Conservation (phyloP, 2,113 vertebrate species). For the Etia nguti region DNA sequence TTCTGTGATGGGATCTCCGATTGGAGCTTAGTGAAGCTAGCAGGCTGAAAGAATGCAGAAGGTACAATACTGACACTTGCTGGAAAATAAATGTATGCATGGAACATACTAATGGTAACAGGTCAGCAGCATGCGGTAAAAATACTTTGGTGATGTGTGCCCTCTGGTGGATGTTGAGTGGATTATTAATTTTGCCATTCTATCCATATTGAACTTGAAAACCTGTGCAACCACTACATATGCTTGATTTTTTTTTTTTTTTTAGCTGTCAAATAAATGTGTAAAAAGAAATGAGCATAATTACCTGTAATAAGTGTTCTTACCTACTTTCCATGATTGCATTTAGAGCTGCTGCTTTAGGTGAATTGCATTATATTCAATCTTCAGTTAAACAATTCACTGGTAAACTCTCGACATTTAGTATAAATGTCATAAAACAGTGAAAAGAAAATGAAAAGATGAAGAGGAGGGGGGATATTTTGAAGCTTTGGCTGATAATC, state of each 20-base stretch:
- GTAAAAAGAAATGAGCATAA: neutral
- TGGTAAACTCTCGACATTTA: neutral
- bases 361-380: neutral
- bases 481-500: too few species aligned
- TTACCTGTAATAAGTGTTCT: neutral
- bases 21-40: neutral
- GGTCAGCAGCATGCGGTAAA: neutral
- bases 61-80: neutral
- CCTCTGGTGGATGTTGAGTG: constrained; percentile 22
- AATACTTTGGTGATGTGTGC: neutral
- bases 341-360: neutral
- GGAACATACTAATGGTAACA: neutral
- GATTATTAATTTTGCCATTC: neutral
- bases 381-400: neutral
- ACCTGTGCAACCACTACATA: neutral
- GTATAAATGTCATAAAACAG: neutral
- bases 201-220: neutral
- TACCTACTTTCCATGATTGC: neutral
- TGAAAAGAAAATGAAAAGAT: neutral
- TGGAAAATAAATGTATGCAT: neutral
- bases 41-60: neutral
- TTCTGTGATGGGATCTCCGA: neutral
- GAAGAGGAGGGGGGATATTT: neutral
- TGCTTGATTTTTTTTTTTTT: too few species aligned
- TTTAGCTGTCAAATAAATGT: neutral